phyloP scores from a whole-genome alignment of 2,797 vertebrate genomes.

The Aeoliscus strigatus region DNA sequence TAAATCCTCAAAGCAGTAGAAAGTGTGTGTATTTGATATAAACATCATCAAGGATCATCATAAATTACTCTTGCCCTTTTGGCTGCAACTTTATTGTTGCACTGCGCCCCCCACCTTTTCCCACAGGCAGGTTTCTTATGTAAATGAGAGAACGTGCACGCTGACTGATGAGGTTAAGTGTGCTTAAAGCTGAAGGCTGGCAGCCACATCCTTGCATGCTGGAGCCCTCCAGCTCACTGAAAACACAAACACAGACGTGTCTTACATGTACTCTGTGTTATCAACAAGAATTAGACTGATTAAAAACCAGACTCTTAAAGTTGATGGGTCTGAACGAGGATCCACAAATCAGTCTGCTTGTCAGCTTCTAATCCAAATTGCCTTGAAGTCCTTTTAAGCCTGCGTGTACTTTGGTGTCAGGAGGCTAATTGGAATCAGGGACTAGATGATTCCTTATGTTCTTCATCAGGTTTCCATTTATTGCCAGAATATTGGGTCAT shows the following conservation, averaged over 20 bases:
- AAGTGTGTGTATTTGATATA: constrained; percentile 51
- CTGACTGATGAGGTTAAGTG: constrained; percentile 28
- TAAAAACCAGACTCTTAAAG: constrained; percentile 18
- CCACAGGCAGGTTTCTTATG: constrained; percentile 28
- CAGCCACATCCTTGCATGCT: constrained; percentile 3
- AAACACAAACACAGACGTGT: constrained; percentile 23
- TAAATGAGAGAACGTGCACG: constrained; percentile 41
- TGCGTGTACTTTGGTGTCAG: constrained; percentile 24
- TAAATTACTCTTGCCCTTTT: constrained; percentile 50
- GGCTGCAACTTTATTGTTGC: constrained; percentile 35
- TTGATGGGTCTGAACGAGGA: constrained; percentile 24
- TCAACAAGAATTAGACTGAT: constrained; percentile 17
- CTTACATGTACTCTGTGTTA: constrained; percentile 16
- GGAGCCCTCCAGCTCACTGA: constrained; percentile 13
- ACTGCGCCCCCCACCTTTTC: constrained; percentile 9
- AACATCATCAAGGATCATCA: constrained; percentile 53
- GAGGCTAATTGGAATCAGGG: constrained; percentile 42
- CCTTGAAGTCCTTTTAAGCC: constrained; percentile 12
- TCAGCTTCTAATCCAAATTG: constrained; percentile 29
- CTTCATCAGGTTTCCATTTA: constrained; percentile 13
- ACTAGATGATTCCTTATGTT: constrained; percentile 27
- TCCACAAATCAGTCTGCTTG: constrained; percentile 21
- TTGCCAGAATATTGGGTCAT: constrained; percentile 14
- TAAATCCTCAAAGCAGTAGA: constrained; percentile 50
- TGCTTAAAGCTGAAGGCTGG: constrained; percentile 19